Evolutionary conservation across 2,888 invertebrate species (phyloP), one percentile per base, ranked within the genome.

Genomic region (Nebria brevicollis): DNA sequence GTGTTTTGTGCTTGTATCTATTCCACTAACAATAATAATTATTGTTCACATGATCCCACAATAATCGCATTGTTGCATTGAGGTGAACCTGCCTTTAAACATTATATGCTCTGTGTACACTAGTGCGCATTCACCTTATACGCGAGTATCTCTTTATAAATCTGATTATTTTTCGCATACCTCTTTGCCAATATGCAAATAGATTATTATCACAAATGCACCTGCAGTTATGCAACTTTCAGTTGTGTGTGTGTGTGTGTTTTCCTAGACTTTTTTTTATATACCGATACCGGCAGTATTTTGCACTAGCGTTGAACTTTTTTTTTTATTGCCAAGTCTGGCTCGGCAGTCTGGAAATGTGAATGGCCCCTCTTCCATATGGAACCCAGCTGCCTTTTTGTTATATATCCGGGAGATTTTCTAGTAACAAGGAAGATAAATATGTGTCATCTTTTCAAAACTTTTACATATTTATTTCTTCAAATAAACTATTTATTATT

Each of bases 301-400:
- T 70, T 70, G 70, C 70, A 70, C 8, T 11, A 7, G 11, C 54
- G 8, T 54, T 54, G 54, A 8, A 54, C 54, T 8, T 11, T 54
- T 70, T 26, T 70, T 70, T 7, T 20, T 68, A n/a, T 68, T 70
- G 34, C n/a, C 15, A 1, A 20, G 66, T 70, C 70, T 70, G 70
- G 70, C 25, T 70, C 70, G 70, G 10, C 25, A 34, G 70, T 70
- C 70, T 70, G 70, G 34, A 26, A 20, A 34, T 70, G 70, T 70
- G 70, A 70, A 70, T 34, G 70, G 66, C 66, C 66, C 65, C 25
- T 8, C 54, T 54, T 70, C 25, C 70, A 70, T 70, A 34, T 15
- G 70, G 70, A 70, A 70, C 6, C 70, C 34, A 25, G 25, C 70
- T 70, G 70, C 13, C 5, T 66, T 20, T 25, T 66, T 0, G 26